phyloP scores from a whole-genome alignment of 1,140 invertebrate genomes.

The Bilobella aurantiaca region DNA sequence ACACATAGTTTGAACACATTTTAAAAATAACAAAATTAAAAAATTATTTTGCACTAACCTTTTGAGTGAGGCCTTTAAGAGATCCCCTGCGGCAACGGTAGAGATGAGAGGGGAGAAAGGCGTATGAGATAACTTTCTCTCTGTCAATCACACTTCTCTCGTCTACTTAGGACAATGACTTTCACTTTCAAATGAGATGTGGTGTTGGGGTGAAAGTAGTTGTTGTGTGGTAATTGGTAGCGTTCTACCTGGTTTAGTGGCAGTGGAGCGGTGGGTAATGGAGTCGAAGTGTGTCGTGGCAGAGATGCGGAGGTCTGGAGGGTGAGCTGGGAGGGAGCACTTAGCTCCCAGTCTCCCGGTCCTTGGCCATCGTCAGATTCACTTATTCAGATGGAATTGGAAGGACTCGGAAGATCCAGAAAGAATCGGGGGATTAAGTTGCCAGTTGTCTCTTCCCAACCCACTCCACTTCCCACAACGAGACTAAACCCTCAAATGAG shows the following conservation, averaged over 20 bases:
- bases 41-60: too few species aligned
- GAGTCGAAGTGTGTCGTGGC: too few species aligned
- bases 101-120: too few species aligned
- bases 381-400: background rate
- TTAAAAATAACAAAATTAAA: too few species aligned
- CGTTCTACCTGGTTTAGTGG: background rate
- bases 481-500: too few species aligned
- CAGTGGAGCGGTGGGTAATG: background rate
- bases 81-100: too few species aligned
- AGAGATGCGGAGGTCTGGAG: background rate
- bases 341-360: background rate
- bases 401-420: background rate
- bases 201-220: slow-evolving; percentile 3
- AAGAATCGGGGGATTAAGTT: slow-evolving; percentile 2
- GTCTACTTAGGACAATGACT: too few species aligned
- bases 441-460: slow-evolving; percentile 4
- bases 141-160: too few species aligned
- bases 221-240: background rate
- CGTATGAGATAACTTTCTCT: too few species aligned
- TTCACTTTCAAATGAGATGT: too few species aligned
- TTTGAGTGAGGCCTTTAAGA: too few species aligned
- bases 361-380: background rate
- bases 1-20: too few species aligned
- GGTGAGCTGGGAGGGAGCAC: background rate
- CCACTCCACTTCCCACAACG: background rate